These are phyloP conservation scores for Scaptomyza polygonia DNA, from an alignment of 2,888 invertebrate genomes.

Conservation along the genomic window DNA sequence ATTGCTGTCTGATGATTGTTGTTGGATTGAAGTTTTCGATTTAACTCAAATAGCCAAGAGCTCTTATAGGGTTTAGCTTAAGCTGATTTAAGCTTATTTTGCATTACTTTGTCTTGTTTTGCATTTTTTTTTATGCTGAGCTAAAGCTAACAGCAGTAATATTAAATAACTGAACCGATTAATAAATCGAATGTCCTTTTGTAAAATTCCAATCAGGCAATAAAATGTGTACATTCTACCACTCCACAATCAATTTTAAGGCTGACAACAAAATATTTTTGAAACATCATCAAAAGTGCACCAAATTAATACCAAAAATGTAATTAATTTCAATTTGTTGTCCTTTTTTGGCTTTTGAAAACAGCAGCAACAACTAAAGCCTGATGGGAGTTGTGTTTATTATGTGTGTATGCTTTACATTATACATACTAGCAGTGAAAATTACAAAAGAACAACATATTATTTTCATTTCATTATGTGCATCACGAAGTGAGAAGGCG, in stretches of 20 bases:
- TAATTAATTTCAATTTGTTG: conserved; percentile 53
- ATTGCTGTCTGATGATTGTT: no score
- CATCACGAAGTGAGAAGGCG: conserved; percentile 5
- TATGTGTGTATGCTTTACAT: conserved; percentile 29
- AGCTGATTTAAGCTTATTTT: no score
- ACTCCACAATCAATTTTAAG: conserved; percentile 7
- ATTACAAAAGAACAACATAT: conserved; percentile 19
- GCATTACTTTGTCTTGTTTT: no score
- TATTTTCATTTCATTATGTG: conserved; percentile 49
- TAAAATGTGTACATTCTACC: conserved; percentile 15
- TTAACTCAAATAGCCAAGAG: conserved; percentile 19
- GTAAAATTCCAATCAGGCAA: conserved; percentile 3
- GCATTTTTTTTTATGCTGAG: no score
- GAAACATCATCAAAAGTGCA: conserved; percentile 59
- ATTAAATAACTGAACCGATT: conserved; percentile 1
- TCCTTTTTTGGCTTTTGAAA: conserved; percentile 40
- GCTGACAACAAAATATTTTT: conserved; percentile 27
- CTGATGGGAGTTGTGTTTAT: conserved; percentile 23
- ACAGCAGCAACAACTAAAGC: conserved; percentile 2
- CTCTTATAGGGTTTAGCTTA: no score
- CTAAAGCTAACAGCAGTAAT: no score
- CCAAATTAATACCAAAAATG: conserved; percentile 47
- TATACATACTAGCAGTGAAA: conserved; percentile 21
- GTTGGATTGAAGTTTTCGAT: conserved; percentile 29
- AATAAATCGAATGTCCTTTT: conserved; percentile 1